phyloP scores from a whole-genome alignment of 2,113 vertebrate genomes.

The Phodopus roborovskii region DNA sequence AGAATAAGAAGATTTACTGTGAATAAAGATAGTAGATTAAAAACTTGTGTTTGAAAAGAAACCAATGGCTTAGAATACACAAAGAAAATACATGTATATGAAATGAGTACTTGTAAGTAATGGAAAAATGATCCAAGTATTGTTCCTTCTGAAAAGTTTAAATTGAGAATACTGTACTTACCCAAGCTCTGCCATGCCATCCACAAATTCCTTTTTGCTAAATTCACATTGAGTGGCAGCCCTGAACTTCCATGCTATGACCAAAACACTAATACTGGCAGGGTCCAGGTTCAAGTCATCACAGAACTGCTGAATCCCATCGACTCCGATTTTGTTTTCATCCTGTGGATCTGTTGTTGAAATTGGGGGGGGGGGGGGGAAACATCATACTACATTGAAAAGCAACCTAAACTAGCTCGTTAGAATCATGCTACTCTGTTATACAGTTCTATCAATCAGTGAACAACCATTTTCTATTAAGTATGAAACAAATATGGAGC shows the following conservation, averaged over 20 bases:
- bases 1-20: background rate
- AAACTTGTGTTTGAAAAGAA: slow-evolving; percentile 35
- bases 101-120: background rate
- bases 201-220: slow-evolving; percentile 96
- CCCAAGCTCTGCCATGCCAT: slow-evolving; percentile 97
- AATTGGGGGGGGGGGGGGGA: slow-evolving; percentile 17
- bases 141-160: background rate
- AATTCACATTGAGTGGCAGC: slow-evolving; percentile 98
- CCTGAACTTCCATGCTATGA: slow-evolving; percentile 97
- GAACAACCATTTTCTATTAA: background rate
- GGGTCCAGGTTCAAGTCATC: slow-evolving; percentile 95
- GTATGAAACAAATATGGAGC: background rate
- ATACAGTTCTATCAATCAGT: background rate
- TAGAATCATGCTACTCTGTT: background rate
- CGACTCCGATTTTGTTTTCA: slow-evolving; percentile 98
- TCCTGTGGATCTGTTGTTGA: slow-evolving; percentile 93
- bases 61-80: background rate
- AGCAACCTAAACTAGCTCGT: background rate
- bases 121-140: background rate
- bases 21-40: slow-evolving; percentile 37
- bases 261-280: slow-evolving; percentile 94
- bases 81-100: background rate
- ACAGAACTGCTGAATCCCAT: slow-evolving; percentile 97
- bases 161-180: slow-evolving; percentile 82
- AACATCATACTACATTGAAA: slow-evolving; percentile 42